Evolutionary conservation across 2,113 vertebrate genomes (phyloP).

Genomic region (Bos indicus): DNA sequence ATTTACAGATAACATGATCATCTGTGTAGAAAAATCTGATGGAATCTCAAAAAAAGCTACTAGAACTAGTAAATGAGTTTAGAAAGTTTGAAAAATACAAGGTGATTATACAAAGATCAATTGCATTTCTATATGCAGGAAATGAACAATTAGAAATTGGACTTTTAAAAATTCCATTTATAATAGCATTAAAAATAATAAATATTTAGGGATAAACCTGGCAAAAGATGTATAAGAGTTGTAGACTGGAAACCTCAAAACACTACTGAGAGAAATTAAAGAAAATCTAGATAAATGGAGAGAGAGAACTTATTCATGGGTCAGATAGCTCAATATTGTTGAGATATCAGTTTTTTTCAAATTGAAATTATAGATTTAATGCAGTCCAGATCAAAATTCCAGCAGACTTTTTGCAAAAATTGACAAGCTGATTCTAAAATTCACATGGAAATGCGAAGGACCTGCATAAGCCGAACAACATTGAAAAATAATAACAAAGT

Average conservation of each 20-base stretch:
- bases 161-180: background rate
- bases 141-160: background rate
- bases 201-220: background rate
- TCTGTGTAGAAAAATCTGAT: background rate
- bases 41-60: background rate
- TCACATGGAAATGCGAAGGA: background rate
- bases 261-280: background rate
- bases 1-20: background rate
- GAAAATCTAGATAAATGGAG: background rate
- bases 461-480: background rate
- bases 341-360: background rate
- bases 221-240: background rate
- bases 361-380: background rate
- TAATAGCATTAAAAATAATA: background rate
- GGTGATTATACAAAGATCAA: background rate
- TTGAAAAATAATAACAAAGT: background rate
- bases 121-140: background rate
- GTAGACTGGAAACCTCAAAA: background rate
- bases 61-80: background rate
- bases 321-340: background rate
- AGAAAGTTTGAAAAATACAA: background rate
- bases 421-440: conserved; percentile 7
- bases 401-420: background rate
- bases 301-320: too few species aligned
- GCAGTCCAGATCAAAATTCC: background rate